Percentiles rank a stretch among this genome's conserved stretches.
Evolutionary conservation across 2,113 vertebrate species (phyloP).

Genomic region (Toxostoma redivivum): DNA sequence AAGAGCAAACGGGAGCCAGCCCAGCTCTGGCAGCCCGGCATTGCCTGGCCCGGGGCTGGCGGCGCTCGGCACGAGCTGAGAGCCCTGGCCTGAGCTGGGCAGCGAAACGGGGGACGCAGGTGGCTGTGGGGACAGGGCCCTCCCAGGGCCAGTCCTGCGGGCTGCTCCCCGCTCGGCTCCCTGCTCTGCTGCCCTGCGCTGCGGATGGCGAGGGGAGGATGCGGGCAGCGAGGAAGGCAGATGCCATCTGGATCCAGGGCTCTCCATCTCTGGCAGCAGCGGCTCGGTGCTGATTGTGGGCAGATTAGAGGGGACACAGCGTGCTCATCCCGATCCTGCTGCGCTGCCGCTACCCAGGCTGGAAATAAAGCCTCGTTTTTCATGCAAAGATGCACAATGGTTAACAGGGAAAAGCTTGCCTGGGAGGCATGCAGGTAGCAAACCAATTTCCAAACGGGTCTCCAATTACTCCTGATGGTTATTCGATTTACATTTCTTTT

Average conservation of each 20-base stretch:
- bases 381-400: constrained; percentile 50
- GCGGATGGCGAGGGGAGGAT: neutral
- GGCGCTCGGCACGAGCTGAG: neutral
- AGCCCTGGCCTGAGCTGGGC: neutral
- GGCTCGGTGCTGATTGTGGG: neutral
- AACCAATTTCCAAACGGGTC: neutral
- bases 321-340: neutral
- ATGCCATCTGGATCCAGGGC: constrained; percentile 1
- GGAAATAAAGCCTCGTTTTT: constrained; percentile 52
- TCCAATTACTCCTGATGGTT: constrained; percentile 13
- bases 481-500: constrained; percentile 16
- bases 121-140: neutral
- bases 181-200: neutral
- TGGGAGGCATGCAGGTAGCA: constrained; percentile 34
- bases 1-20: neutral
- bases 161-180: neutral
- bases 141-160: neutral
- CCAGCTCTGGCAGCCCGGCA: neutral
- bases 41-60: neutral
- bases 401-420: constrained; percentile 45
- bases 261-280: neutral
- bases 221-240: neutral
- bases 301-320: constrained; percentile 25
- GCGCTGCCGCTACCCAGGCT: neutral
- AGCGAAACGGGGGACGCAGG: neutral